These are phyloP conservation scores for Microctenopoma lineatum DNA, from an alignment of 2,797 vertebrate genomes.

Conservation along the genomic window DNA sequence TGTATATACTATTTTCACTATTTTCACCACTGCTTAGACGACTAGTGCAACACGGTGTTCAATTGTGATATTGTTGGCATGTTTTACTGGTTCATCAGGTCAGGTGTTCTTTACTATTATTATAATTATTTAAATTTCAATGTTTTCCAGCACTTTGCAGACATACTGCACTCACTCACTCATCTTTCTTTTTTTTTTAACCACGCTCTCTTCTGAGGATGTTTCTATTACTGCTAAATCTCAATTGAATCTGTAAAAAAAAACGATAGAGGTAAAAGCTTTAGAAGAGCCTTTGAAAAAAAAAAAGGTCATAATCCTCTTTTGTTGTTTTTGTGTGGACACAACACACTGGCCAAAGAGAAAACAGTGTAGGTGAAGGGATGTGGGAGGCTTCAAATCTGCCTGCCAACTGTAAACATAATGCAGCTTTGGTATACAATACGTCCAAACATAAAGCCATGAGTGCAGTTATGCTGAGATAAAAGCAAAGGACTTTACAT, in stretches of 20 bases:
- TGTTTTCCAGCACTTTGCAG: too few relatives aligned
- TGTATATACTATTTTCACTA: too few relatives aligned
- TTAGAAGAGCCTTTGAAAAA: slow-evolving; percentile 6
- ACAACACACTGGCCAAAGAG: slow-evolving; percentile 16
- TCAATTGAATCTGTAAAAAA: not conserved
- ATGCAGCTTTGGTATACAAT: not conserved
- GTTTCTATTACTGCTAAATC: not conserved
- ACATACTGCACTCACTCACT: too few relatives aligned
- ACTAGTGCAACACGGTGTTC: too few relatives aligned
- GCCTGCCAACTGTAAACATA: slow-evolving; percentile 24
- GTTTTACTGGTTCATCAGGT: too few relatives aligned
- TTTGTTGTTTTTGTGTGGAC: slow-evolving; percentile 46
- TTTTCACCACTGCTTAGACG: too few relatives aligned
- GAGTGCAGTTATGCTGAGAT: not conserved
- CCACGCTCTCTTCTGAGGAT: too few relatives aligned
- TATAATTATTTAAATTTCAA: too few relatives aligned
- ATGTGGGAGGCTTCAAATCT: slow-evolving; percentile 44
- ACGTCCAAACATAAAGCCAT: slow-evolving; percentile 1
- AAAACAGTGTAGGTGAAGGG: slow-evolving; percentile 47
- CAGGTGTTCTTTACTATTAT: too few relatives aligned
- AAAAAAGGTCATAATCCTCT: slow-evolving; percentile 17
- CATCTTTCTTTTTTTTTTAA: too few relatives aligned
- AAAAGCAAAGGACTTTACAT: not conserved
- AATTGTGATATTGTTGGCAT: too few relatives aligned
- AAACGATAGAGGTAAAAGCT: slow-evolving; percentile 26